phyloP scores from a whole-genome alignment of 2,888 invertebrate species.

The Azorinus chamasolen region DNA sequence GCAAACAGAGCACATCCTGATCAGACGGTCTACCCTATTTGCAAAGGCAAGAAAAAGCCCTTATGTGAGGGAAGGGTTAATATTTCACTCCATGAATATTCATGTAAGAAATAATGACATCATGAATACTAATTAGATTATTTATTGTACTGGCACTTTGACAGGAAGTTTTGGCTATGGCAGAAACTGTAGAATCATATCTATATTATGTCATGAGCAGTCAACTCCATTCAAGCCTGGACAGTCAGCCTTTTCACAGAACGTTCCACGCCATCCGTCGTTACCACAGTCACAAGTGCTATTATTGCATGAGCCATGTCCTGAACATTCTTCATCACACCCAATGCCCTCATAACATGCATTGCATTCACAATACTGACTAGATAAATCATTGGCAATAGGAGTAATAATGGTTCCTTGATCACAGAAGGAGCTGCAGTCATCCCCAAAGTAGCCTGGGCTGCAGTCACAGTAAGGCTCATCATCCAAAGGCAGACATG shows the following conservation, averaged over 20 bases:
- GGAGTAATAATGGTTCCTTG: conserved; percentile 51
- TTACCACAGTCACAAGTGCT: conserved; percentile 75
- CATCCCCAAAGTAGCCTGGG: conserved; percentile 49
- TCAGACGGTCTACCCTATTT: too few relatives aligned
- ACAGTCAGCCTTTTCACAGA: conserved; percentile 74
- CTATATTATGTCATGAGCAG: conserved; percentile 72
- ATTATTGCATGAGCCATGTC: conserved; percentile 54
- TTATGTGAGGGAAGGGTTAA: too few relatives aligned
- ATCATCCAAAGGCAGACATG: conserved; percentile 54
- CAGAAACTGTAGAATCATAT: too few relatives aligned
- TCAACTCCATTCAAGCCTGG: conserved; percentile 67
- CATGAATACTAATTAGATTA: too few relatives aligned
- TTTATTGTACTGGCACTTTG: too few relatives aligned
- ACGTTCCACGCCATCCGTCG: conserved; percentile 70
- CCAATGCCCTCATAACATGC: conserved; percentile 66
- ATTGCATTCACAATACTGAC: conserved; percentile 64
- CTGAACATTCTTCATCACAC: conserved; percentile 56
- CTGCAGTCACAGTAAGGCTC: conserved; percentile 57
- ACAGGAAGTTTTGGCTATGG: too few relatives aligned
- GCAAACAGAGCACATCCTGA: too few relatives aligned
- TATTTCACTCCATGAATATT: conserved; percentile 68
- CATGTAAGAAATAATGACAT: too few relatives aligned
- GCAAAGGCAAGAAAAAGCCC: too few relatives aligned
- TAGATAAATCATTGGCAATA: conserved; percentile 33
- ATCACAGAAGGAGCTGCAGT: conserved; percentile 54